Evolutionary conservation across 2,113 vertebrate species (phyloP), one percentile per base, ranked within the genome.

Genomic region (Tamias sibiricus): DNA sequence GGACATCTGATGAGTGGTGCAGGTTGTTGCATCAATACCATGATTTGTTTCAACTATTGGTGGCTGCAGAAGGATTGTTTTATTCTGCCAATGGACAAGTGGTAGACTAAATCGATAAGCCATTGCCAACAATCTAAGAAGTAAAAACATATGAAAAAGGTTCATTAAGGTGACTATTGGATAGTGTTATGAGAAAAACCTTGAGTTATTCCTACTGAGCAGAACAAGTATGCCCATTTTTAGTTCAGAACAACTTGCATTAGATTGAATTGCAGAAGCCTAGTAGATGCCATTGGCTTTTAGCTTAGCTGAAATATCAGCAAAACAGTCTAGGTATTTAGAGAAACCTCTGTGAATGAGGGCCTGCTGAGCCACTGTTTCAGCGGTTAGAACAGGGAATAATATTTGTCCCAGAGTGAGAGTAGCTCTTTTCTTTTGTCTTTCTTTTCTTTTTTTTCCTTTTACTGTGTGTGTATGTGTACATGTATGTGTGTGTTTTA

Each of bases 221-320:
- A 80, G 74, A 94, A 88, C 8, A 76, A 88, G 9, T 35, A 24
- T 2, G 24, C 76, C 12, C 35, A 47, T 71, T 82, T 84, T 89
- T 17, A 62, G 22, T 76, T 66, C 28, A 72, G 35, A 89, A 82
- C 68, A 86, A 52, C 49, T 79, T 89, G 13, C 47, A 54, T 74
- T 79, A 85, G 37, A 37, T 49, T 66, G 35, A 93, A 91, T 9
- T 80, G 6, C 8, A 66, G 59, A 83, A 69, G 40, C 40, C 26
- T 54, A 40, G 64, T 9, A 87, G n/a, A 95, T 7, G n/a, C 42
- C 72, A 32, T 0, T 52, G 35, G 13, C 44, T 77, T 93, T 95
- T n/a, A 91, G 32, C 12, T 77, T n/a, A 82, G 24, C n/a, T 86
- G 35, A 88, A 76, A 81, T 76, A 95, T 62, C 71, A 87, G 17